Conservation (phyloP, 1,140 invertebrate genomes). For the Coelopa frigida region DNA sequence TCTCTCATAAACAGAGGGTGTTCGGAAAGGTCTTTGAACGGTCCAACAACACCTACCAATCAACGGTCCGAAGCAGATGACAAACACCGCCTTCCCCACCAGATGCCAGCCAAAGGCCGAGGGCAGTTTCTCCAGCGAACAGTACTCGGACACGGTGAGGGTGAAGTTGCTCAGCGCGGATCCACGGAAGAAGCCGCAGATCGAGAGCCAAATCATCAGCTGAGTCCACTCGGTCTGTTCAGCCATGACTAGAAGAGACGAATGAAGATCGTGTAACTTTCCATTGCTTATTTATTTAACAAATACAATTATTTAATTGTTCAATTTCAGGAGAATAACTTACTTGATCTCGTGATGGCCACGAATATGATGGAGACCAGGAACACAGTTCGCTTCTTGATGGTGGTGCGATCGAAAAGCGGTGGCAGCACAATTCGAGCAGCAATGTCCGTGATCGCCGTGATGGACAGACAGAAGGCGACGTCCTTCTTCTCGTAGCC, state of each 20-base stretch:
- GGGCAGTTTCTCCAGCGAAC: constrained; percentile 62
- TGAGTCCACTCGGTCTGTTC: constrained; percentile 57
- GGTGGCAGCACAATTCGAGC: constrained; percentile 62
- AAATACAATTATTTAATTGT: background rate
- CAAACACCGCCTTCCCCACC: constrained; percentile 66
- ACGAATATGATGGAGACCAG: constrained; percentile 60
- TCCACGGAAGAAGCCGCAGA: constrained; percentile 66
- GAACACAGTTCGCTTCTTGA: constrained; percentile 62
- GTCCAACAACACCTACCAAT: constrained; percentile 53
- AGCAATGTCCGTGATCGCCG: constrained; percentile 63
- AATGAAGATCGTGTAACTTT: constrained; percentile 10
- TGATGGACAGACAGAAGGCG: constrained; percentile 63
- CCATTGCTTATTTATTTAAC: too few species aligned
- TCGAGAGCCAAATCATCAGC: constrained; percentile 58
- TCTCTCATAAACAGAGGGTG: background rate
- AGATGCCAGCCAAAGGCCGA: constrained; percentile 68
- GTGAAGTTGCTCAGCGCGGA: constrained; percentile 65
- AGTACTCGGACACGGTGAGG: constrained; percentile 65
- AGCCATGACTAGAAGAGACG: constrained; percentile 53
- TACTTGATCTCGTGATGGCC: constrained; percentile 62
- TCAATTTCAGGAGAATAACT: constrained; percentile 30
- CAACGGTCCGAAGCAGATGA: constrained; percentile 60
- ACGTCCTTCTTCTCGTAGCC: constrained; percentile 58
- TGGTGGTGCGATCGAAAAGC: constrained; percentile 58
- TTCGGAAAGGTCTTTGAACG: background rate